These are phyloP conservation scores for Tigriopus californicus DNA, from an alignment of 2,888 invertebrate species.

Conservation along the genomic window DNA sequence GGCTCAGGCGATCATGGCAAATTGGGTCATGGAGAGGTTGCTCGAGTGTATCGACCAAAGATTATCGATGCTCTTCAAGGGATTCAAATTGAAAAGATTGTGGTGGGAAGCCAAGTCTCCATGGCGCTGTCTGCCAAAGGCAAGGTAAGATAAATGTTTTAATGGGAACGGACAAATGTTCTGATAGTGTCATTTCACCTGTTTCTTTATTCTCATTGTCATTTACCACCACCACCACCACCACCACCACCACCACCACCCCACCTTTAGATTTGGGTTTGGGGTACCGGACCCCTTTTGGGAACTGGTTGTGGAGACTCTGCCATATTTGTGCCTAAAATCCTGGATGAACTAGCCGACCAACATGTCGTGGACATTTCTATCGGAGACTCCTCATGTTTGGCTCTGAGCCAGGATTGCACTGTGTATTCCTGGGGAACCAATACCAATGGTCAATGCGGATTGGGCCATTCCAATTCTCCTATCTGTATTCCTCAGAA, in stretches of 20 bases:
- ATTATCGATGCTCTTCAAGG: conserved; percentile 39
- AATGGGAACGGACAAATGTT: no score
- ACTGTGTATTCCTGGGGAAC: conserved; percentile 40
- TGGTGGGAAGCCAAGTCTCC: conserved; percentile 36
- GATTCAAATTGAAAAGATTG: conserved; percentile 36
- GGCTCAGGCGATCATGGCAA: conserved; percentile 39
- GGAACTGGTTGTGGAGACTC: conserved; percentile 38
- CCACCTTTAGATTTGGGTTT: conserved; percentile 35
- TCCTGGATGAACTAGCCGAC: conserved; percentile 35
- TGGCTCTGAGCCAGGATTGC: conserved; percentile 38
- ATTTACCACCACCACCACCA: no score
- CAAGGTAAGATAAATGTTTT: conserved; percentile 25
- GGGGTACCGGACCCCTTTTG: conserved; percentile 42
- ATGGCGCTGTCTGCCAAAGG: conserved; percentile 35
- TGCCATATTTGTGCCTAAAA: conserved; percentile 35
- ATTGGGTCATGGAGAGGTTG: conserved; percentile 33
- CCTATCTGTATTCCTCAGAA: conserved; percentile 38
- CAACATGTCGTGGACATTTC: conserved; percentile 36
- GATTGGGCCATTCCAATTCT: conserved; percentile 34
- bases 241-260: no score
- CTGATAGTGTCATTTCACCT: no score
- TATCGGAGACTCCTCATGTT: conserved; percentile 41
- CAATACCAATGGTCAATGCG: conserved; percentile 45
- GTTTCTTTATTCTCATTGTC: no score
- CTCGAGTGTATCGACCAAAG: conserved; percentile 36